phyloP scores from a whole-genome alignment of 2,888 invertebrate genomes.

The Leucoptera coffeella region DNA sequence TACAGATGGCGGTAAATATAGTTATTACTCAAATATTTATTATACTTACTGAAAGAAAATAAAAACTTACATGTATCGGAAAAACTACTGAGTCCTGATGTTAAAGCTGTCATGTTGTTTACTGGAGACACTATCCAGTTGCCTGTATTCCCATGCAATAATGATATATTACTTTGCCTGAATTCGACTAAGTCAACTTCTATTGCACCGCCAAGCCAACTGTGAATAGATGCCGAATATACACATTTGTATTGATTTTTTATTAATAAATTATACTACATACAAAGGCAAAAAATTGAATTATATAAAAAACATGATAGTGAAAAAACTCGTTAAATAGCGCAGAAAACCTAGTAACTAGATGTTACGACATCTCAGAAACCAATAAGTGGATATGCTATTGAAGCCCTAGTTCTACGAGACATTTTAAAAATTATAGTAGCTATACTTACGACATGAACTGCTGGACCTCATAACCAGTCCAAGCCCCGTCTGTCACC shows the following conservation, averaged over 20 bases:
- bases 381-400: no score
- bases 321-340: no score
- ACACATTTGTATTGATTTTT: no score
- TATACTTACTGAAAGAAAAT: neutral
- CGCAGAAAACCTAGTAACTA: no score
- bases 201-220: conserved; percentile 50
- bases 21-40: no score
- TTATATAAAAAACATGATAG: no score
- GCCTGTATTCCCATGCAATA: conserved; percentile 59
- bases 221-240: no score
- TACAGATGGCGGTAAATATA: no score
- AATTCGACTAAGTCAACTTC: conserved; percentile 52
- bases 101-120: conserved; percentile 41
- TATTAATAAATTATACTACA: no score
- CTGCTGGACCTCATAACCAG: conserved; percentile 46
- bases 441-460: conserved; percentile 43
- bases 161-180: conserved; percentile 51
- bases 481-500: conserved; percentile 55
- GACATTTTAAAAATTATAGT: conserved; percentile 2
- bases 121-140: conserved; percentile 55
- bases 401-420: conserved; percentile 3
- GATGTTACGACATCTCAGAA: no score
- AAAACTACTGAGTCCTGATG: conserved; percentile 25
- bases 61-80: conserved; percentile 32
- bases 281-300: no score